A percentile compares a stretch with the other conserved stretches of the same genome.
phyloP scores from a whole-genome alignment of 92 coral and sea anemone species.

The Palythoa caribaeorum region DNA sequence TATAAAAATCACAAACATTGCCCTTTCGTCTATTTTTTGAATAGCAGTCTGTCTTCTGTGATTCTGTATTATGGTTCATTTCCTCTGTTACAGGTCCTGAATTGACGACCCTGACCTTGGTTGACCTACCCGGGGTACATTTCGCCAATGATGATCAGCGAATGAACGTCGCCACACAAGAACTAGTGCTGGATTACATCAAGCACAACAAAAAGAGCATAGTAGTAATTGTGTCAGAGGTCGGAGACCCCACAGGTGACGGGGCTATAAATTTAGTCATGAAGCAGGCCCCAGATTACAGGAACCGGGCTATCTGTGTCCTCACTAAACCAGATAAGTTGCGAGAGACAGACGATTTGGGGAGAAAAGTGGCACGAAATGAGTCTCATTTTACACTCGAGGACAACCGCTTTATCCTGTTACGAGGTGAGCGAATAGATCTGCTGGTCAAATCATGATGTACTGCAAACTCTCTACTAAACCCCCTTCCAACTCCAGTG shows the following conservation, averaged over 20 bases:
- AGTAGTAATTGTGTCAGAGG: slow-evolving; percentile 78
- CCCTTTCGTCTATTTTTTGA: too few relatives aligned
- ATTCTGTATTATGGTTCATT: background rate
- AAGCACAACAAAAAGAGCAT: slow-evolving; percentile 82
- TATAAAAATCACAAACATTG: background rate
- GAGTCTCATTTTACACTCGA: slow-evolving; percentile 77
- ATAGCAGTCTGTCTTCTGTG: background rate
- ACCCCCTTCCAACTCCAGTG: too few relatives aligned
- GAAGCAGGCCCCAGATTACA: slow-evolving; percentile 73
- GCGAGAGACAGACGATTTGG: slow-evolving; percentile 76
- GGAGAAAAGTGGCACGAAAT: slow-evolving; percentile 76
- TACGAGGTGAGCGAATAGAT: slow-evolving; percentile 60
- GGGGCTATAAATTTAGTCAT: slow-evolving; percentile 85
- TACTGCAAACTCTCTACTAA: too few relatives aligned
- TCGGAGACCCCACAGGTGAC: slow-evolving; percentile 92
- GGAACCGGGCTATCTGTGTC: slow-evolving; percentile 76
- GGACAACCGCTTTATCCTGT: slow-evolving; percentile 76
- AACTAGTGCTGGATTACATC: slow-evolving; percentile 79
- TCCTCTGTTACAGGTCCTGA: slow-evolving; percentile 64
- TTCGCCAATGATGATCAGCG: slow-evolving; percentile 79
- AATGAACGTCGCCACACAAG: slow-evolving; percentile 79
- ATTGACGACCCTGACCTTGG: slow-evolving; percentile 76
- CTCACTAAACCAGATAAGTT: slow-evolving; percentile 85
- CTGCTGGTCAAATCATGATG: background rate
- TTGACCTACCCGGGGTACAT: slow-evolving; percentile 89